phyloP scores from a whole-genome alignment of 2,888 invertebrate genomes.

The Callinectes sapidus region DNA sequence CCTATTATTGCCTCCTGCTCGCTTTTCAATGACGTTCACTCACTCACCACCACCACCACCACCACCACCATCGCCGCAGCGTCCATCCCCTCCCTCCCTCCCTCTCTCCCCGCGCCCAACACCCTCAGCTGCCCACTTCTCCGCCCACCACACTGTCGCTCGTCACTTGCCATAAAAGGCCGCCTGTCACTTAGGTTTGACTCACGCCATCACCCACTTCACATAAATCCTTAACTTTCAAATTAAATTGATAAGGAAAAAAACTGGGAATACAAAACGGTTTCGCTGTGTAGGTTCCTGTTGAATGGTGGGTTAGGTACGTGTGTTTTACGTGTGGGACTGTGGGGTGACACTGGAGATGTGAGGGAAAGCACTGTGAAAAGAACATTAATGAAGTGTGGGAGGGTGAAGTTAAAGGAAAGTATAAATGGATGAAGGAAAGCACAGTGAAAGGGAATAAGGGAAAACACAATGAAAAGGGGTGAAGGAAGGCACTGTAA shows the following conservation, averaged over 20 bases:
- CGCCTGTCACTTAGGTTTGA: conserved; percentile 30
- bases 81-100: neutral
- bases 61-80: neutral
- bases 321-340: neutral
- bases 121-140: neutral
- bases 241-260: conserved; percentile 32
- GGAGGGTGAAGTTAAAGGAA: neutral
- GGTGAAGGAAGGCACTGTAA: too few species aligned
- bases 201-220: conserved; percentile 31
- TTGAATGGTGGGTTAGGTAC: neutral
- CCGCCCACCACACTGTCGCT: conserved; percentile 4
- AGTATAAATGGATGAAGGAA: too few species aligned
- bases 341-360: neutral
- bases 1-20: neutral
- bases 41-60: neutral
- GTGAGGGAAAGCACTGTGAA: neutral
- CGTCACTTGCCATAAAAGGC: conserved; percentile 21
- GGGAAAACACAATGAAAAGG: too few species aligned
- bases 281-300: neutral
- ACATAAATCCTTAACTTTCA: conserved; percentile 36
- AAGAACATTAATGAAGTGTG: neutral
- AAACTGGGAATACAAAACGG: neutral
- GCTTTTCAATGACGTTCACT: neutral
- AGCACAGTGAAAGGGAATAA: too few species aligned
- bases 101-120: too few species aligned